Percentiles rank a stretch among this genome's conserved stretches.
These are phyloP conservation scores for Euplexia lucipara DNA, from an alignment of 2,888 invertebrate genomes.

Conservation along the genomic window DNA sequence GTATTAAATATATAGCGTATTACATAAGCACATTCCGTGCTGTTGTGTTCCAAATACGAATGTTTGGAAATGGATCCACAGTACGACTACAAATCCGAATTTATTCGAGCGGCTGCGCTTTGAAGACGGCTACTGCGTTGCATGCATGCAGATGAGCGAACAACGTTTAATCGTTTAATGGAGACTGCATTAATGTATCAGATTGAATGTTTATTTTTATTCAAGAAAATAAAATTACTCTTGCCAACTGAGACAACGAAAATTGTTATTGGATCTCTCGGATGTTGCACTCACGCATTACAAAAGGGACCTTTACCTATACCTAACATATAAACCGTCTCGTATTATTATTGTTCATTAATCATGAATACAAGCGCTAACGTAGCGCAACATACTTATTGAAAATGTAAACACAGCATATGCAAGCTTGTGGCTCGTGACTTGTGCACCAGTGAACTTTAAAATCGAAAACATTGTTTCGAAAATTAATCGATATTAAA, in stretches of 20 bases:
- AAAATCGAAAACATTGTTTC: conserved; percentile 76
- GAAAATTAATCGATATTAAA: conserved; percentile 79
- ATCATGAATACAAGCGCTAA: conserved; percentile 67
- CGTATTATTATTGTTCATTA: conserved; percentile 55
- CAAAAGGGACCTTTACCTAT: conserved; percentile 50
- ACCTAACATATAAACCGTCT: conserved; percentile 52
- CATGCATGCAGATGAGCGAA: conserved; percentile 87
- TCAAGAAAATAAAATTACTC: conserved; percentile 70
- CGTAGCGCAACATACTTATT: conserved; percentile 69
- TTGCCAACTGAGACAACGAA: conserved; percentile 51
- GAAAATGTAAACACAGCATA: conserved; percentile 71
- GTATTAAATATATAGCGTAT: conserved; percentile 29
- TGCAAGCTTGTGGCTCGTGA: conserved; percentile 69
- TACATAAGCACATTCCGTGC: conserved; percentile 37
- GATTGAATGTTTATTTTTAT: conserved; percentile 80
- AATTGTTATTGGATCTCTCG: conserved; percentile 44
- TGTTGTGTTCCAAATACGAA: conserved; percentile 64
- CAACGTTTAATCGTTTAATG: conserved; percentile 87
- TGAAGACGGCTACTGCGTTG: conserved; percentile 81
- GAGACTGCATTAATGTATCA: conserved; percentile 86
- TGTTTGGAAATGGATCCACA: conserved; percentile 69
- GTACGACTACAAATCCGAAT: conserved; percentile 79
- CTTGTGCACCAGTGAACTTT: conserved; percentile 75
- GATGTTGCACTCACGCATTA: conserved; percentile 30
- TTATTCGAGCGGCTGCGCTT: conserved; percentile 84